Base-by-base conservation (phyloP, 1,140 invertebrate species). In the Pemphigus obesinymphae region DNA sequence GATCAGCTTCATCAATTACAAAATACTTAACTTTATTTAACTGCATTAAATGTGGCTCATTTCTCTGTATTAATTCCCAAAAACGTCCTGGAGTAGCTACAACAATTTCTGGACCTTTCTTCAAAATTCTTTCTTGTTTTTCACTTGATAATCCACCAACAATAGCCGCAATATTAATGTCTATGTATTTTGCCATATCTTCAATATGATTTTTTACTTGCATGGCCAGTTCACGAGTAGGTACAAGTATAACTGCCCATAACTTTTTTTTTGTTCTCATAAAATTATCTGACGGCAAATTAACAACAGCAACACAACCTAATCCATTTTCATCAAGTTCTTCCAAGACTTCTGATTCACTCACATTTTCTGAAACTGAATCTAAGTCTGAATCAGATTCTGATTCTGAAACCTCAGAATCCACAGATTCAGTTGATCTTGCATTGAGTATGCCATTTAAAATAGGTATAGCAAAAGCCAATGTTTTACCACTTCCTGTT, bases 1-100 rank as follows among this genome's bases (percentile, higher is more conserved):
- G 90, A 88, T 99, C 98, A 0, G 97, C 98, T 90, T 99, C 98
- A 88, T 99, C 98, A 82, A 99, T 95, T 0, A 96, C 97, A 82
- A 99, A 88, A 87, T 86, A 93, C 91, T 90, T 93, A 17, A 95
- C 90, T 70, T 90, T 87, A 80, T 91, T 86, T 10, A 96, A 85
- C 86, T 93, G 91, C 80, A 88, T 90, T 17, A 96, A 88, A 89
- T 95, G 94, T 26, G 88, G 85, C 85, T 95, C 92, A 26, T 93
- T 94, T 85, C 93, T 90, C 83, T 92, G 88, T 37, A 97, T 90
- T 1, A 99, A 88, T 88, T 99, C 96, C 97, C 97, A 99, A 26
- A 99, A 89, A 68, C 97, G 88, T 3, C 97, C 98, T 1, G 97
- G 97, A 20, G 97, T 99, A 0, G 95, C 97, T 66, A 99, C 95